These are phyloP conservation scores for Gymnoscopelus microlampas DNA, from an alignment of 2,797 vertebrate species.

Conservation along the genomic window DNA sequence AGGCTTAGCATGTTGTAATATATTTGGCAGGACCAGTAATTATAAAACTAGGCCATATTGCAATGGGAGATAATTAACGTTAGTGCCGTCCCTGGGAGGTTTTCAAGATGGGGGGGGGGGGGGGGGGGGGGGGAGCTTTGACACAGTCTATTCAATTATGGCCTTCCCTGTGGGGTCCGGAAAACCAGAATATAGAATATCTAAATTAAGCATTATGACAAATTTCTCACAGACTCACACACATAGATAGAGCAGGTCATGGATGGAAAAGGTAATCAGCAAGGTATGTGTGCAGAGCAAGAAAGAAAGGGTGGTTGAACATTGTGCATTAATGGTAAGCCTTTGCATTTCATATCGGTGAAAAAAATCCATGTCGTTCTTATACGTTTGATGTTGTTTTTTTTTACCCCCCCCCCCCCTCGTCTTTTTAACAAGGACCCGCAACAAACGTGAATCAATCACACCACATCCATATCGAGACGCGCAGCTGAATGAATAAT, in stretches of 20 bases:
- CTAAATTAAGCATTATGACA: slow-evolving; percentile 83
- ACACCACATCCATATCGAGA: no score
- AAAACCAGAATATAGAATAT: slow-evolving; percentile 80
- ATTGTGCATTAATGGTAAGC: not conserved
- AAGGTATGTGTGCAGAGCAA: slow-evolving; percentile 41
- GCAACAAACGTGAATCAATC: no score
- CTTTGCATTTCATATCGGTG: not conserved
- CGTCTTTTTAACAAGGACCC: no score
- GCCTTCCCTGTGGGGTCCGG: slow-evolving; percentile 76
- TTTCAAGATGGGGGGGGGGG: slow-evolving; percentile 59
- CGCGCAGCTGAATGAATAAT: no score
- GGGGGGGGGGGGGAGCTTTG: slow-evolving; percentile 75
- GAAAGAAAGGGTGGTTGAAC: not conserved
- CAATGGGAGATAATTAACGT: slow-evolving; percentile 87
- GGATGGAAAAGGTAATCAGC: slow-evolving; percentile 42
- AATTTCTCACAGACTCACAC: slow-evolving; percentile 69
- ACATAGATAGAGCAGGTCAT: slow-evolving; percentile 64
- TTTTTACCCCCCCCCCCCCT: not conserved
- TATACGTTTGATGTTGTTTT: not conserved
- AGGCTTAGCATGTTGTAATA: slow-evolving; percentile 76
- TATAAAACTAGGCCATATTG: slow-evolving; percentile 89
- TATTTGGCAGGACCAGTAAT: slow-evolving; percentile 88
- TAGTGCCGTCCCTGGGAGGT: slow-evolving; percentile 79
- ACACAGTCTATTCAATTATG: slow-evolving; percentile 88
- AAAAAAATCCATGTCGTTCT: not conserved